Evolutionary conservation across 2,113 vertebrate genomes (phyloP).

Genomic region (Trachemys scripta): DNA sequence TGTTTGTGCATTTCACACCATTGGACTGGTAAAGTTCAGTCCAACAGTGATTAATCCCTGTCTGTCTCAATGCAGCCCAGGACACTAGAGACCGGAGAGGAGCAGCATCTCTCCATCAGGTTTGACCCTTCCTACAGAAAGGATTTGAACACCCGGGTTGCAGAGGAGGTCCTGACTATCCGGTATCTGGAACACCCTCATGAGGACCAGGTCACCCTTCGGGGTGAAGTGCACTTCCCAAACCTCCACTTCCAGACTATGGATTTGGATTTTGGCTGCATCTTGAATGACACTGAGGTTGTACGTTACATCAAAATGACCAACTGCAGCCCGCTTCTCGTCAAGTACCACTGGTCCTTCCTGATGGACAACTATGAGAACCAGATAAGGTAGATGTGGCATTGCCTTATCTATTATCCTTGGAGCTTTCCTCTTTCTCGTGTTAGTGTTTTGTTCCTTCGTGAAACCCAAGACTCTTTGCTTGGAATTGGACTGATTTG

Average conservation of each 20-base stretch:
- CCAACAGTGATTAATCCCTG: background rate
- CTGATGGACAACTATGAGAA: slow-evolving; percentile 22
- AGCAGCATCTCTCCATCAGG: slow-evolving; percentile 80
- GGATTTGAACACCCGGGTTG: slow-evolving; percentile 70
- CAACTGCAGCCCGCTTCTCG: slow-evolving; percentile 85
- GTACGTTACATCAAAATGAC: slow-evolving; percentile 78
- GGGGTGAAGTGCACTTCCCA: slow-evolving; percentile 86
- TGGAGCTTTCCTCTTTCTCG: background rate
- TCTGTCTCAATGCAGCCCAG: slow-evolving; percentile 76
- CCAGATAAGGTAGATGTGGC: slow-evolving; percentile 77
- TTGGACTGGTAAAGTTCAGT: background rate
- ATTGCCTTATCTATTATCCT: background rate
- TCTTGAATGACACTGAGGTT: slow-evolving; percentile 82
- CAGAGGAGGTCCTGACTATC: slow-evolving; percentile 81
- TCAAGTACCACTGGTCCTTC: slow-evolving; percentile 88
- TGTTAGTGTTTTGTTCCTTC: background rate
- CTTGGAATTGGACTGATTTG: background rate
- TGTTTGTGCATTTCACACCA: fast-evolving
- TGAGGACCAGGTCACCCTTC: slow-evolving; percentile 77
- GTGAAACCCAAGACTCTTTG: background rate
- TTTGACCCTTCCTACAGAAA: slow-evolving; percentile 83
- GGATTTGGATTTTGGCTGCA: slow-evolving; percentile 88
- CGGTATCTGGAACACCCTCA: slow-evolving; percentile 83
- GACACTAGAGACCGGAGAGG: slow-evolving; percentile 72
- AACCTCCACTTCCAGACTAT: slow-evolving; percentile 84